These are phyloP conservation scores for Sminthurinus aureus DNA, from an alignment of 2,888 invertebrate genomes.

Conservation along the genomic window DNA sequence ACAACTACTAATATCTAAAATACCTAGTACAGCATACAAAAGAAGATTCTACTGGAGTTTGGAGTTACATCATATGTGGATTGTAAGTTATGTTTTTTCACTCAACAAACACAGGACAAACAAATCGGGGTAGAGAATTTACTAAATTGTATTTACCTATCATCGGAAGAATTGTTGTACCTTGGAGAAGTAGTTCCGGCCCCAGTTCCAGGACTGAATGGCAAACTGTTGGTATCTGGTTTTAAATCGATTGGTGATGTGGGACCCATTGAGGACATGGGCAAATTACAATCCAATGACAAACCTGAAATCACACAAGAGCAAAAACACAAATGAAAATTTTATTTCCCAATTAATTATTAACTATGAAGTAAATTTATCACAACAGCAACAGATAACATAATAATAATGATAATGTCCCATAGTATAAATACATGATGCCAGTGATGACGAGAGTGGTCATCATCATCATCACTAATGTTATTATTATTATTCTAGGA, in stretches of 20 bases:
- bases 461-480: neutral
- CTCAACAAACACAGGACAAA: neutral
- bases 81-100: too few relatives aligned
- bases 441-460: neutral
- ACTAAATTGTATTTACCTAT: slow-evolving; percentile 50
- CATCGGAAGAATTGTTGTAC: slow-evolving; percentile 54
- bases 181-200: slow-evolving; percentile 60
- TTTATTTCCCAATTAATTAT: neutral
- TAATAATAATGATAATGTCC: neutral
- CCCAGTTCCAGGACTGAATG: slow-evolving; percentile 68
- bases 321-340: slow-evolving; percentile 4
- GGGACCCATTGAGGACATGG: slow-evolving; percentile 75
- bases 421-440: neutral
- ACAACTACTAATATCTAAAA: too few relatives aligned
- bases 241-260: slow-evolving; percentile 89
- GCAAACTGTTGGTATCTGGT: slow-evolving; percentile 83
- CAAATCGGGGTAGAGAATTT: too few relatives aligned
- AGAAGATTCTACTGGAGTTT: neutral
- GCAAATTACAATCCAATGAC: slow-evolving; percentile 74
- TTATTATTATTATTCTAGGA: neutral
- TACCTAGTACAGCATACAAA: neutral
- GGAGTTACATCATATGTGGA: too few relatives aligned
- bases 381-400: neutral
- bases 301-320: slow-evolving; percentile 68
- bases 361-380: too few relatives aligned